Base-by-base conservation (phyloP, 2,888 invertebrate genomes). In the Linnaemya tessellans region DNA sequence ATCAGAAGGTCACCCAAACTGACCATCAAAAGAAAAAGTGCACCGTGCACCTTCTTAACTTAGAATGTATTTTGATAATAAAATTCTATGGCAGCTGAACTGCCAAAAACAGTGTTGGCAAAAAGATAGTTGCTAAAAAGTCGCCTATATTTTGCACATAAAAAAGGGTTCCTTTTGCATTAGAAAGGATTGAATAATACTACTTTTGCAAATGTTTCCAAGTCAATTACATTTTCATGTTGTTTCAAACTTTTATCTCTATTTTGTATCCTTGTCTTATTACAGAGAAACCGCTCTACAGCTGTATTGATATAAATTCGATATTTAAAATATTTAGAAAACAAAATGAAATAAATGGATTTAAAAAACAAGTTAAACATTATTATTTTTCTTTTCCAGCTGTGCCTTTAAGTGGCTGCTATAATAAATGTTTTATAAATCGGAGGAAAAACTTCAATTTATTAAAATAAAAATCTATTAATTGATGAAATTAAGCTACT, bases 191-290 rank as follows among this genome's bases (percentile, higher is more conserved):
- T n/a, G n/a, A n/a, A n/a, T n/a, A n/a, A n/a, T n/a, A n/a, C n/a
- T n/a, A n/a, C n/a, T n/a, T n/a, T n/a, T n/a, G n/a, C n/a, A n/a
- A n/a, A n/a, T n/a, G n/a, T n/a, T n/a, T n/a, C 11, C 11, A 22
- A 51, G 60, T 62, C 70, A 78, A 70, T 68, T 68, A 41, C 68
- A 60, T 70, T 70, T 60, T 70, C 78, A 68, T 78, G 68, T 78
- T 49, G 18, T 68, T 68, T 60, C 11, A 22, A 46, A n/a, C n/a
- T 46, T 46, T 46, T 8, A n/a, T 46, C n/a, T 46, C 8, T 46
- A n/a, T 46, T 46, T 46, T 46, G 15, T 46, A n/a, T 15, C 46
- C 3, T 11, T 64, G 49, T 22, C n/a, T 38, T 9, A 25, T 30
- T 18, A 13, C 5, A 13, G 15, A 54, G 30, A 75, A 64, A 22